Evolutionary conservation across 2,888 invertebrate species (phyloP).

Genomic region (Xestia rhomboidea): DNA sequence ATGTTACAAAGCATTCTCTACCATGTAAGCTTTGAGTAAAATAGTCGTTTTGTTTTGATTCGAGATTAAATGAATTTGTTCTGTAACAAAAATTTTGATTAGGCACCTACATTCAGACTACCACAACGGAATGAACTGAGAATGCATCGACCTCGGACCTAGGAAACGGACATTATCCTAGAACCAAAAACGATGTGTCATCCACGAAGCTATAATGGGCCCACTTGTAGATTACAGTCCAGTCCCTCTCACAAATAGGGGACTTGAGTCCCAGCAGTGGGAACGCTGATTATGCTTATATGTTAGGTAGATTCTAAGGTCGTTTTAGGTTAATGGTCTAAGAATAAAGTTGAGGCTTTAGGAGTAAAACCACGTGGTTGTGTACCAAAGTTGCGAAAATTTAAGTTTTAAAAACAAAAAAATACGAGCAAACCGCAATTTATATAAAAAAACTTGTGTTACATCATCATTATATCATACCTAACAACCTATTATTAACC

Average conservation of each 20-base stretch:
- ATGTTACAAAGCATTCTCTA: neutral
- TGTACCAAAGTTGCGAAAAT: neutral
- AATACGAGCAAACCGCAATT: neutral
- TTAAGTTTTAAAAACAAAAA: neutral
- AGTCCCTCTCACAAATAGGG: neutral
- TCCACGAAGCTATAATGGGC: neutral
- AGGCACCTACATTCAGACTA: too few relatives aligned
- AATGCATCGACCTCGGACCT: too few relatives aligned
- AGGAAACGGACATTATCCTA: neutral
- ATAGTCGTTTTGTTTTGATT: too few relatives aligned
- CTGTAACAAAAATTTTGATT: too few relatives aligned
- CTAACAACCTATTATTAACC: constrained; percentile 15
- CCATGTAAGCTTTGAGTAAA: too few relatives aligned
- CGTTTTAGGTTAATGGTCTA: neutral
- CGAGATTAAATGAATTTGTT: too few relatives aligned
- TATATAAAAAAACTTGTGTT: neutral
- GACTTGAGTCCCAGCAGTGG: neutral
- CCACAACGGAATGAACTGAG: too few relatives aligned
- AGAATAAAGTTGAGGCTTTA: neutral
- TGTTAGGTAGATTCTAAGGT: neutral
- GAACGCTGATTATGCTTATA: neutral
- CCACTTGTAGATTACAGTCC: neutral
- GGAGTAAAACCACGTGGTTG: neutral
- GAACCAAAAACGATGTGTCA: neutral
- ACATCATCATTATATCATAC: constrained; percentile 29